phyloP scores from a whole-genome alignment of 2,113 vertebrate species.

The Uria aalge region DNA sequence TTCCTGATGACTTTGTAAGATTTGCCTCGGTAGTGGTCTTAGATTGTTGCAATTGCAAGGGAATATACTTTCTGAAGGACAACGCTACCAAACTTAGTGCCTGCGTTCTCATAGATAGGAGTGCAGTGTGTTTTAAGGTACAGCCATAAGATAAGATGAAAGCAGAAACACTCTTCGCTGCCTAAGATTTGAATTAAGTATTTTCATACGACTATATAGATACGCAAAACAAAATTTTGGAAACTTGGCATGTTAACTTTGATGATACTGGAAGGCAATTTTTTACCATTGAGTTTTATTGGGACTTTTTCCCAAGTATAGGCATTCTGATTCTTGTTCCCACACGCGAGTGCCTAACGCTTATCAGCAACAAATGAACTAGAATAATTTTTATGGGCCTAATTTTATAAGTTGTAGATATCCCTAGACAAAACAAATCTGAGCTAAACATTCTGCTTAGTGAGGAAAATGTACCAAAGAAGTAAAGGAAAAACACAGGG shows the following conservation, averaged over 20 bases:
- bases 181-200: not conserved
- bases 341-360: not conserved
- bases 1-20: not conserved
- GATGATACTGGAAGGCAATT: not conserved
- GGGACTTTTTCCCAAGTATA: not conserved
- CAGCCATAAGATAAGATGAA: not conserved
- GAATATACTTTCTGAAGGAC: not conserved
- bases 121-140: not conserved
- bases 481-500: not conserved
- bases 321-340: not conserved
- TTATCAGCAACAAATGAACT: not conserved
- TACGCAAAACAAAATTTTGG: not conserved
- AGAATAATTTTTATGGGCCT: not conserved
- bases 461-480: not conserved
- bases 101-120: not conserved
- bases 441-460: not conserved
- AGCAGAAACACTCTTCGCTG: not conserved
- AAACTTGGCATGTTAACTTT: not conserved
- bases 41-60: not conserved
- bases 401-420: not conserved
- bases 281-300: not conserved
- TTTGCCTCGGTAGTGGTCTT: not conserved
- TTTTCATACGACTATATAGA: not conserved
- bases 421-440: not conserved
- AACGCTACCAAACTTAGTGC: not conserved